Base-by-base conservation (phyloP, 2,888 invertebrate species). In the Corbicula japonica region DNA sequence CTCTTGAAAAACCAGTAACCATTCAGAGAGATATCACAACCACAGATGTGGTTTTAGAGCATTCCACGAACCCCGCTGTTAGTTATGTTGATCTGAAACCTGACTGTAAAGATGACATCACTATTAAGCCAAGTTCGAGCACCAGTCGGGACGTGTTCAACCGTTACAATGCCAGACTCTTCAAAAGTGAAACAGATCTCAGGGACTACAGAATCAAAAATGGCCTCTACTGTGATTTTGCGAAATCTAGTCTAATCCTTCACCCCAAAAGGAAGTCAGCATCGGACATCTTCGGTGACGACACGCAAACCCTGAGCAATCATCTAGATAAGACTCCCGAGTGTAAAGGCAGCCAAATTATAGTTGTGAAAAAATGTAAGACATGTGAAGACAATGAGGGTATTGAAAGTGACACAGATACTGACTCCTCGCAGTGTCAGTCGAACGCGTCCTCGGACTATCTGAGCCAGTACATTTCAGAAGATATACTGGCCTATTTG, bases 211-310 rank as follows among this genome's bases (percentile, higher is more conserved):
- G 72, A 18, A 41, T 54, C 12, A 62, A 58, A 58, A 73, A 78
- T 34, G 78, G 78, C 23, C 44, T 78, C 21, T 78, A 73, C 32
- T 78, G 78, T 56, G 72, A 73, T 38, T 78, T 78, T 63, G 78
- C 73, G n/a, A 58, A 35, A 8, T n/a, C 73, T 12, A 63, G 62
- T 56, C 58, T 44, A n/a, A 73, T 78, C 32, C 41, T 63, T 23
- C 73, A 78, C 28, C 58, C 71, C 35, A 60, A 56, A 41, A 48
- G 58, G 28, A 46, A 26, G 26, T 50, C 26, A 4, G 48, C 56
- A 46, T 54, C 38, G 34, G 6, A 23, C 10, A 30, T 68, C 12
- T 50, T 41, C 28, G 54, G 44, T 0, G 58, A 65, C 5, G 58
- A 38, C 8, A 35, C 62, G 3, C 32, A 44, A 21, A 32, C 48